Conservation (phyloP, 2,888 invertebrate species). For the Cheilosia impressa region DNA sequence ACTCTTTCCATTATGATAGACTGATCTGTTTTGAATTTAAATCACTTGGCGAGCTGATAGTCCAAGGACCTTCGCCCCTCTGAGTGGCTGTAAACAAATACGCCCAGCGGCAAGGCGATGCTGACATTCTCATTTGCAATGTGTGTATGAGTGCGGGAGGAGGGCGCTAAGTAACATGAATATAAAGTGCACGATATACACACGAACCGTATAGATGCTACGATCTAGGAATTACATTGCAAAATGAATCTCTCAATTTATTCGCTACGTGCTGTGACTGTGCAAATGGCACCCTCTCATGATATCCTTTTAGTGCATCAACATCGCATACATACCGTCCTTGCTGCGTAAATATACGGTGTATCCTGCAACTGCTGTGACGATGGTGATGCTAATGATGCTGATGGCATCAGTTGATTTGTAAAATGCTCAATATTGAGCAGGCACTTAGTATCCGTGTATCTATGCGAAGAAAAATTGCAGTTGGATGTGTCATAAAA, state of each 20-base stretch:
- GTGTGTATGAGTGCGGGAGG: background rate
- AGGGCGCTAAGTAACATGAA: constrained; percentile 49
- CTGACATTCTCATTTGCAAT: constrained; percentile 67
- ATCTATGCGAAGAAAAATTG: background rate
- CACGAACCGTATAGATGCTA: constrained; percentile 44
- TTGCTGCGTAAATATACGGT: background rate
- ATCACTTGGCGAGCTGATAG: constrained; percentile 47
- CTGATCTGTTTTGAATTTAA: constrained; percentile 74
- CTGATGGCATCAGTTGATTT: constrained; percentile 55
- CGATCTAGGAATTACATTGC: constrained; percentile 72
- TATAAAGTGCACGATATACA: constrained; percentile 68
- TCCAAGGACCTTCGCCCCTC: background rate
- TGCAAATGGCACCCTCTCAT: constrained; percentile 10
- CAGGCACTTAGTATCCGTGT: constrained; percentile 3
- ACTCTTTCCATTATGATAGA: constrained; percentile 69
- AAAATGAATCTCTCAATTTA: constrained; percentile 75
- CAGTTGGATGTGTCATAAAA: constrained; percentile 5
- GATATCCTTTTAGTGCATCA: constrained; percentile 24
- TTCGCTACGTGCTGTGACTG: constrained; percentile 72
- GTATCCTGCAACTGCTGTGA: constrained; percentile 36
- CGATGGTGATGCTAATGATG: constrained; percentile 55
- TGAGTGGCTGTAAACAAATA: constrained; percentile 5
- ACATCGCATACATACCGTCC: background rate
- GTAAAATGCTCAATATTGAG: constrained; percentile 42
- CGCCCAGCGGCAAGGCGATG: background rate